phyloP scores from a whole-genome alignment of 2,888 invertebrate species.

The Ornithoptera alexandrae region DNA sequence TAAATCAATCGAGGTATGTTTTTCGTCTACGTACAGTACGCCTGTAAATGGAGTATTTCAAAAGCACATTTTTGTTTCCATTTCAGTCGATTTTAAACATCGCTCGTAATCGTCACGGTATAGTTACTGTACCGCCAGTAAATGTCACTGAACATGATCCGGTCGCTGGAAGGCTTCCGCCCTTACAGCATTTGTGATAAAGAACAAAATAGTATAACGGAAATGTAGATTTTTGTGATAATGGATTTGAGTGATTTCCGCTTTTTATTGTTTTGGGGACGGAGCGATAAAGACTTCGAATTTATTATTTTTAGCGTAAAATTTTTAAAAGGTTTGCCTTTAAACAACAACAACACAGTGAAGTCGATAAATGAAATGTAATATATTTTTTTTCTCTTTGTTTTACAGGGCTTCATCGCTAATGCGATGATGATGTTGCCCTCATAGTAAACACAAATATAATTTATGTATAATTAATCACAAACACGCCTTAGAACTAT shows the following conservation, averaged over 20 bases:
- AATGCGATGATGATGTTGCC: no score
- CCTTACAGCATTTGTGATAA: not conserved
- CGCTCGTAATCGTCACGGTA: not conserved
- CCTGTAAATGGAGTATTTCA: no score
- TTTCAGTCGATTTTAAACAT: conserved; percentile 1
- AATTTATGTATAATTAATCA: no score
- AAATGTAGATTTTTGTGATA: not conserved
- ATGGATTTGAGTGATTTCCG: conserved; percentile 14
- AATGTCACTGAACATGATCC: not conserved
- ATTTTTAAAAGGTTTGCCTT: not conserved
- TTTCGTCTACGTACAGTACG: no score
- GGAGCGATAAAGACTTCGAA: conserved; percentile 13
- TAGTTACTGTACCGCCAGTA: conserved; percentile 1
- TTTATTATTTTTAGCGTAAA: not conserved
- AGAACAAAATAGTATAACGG: conserved; percentile 5
- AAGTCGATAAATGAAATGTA: not conserved
- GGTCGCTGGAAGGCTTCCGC: not conserved
- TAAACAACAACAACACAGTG: not conserved
- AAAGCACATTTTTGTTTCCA: no score
- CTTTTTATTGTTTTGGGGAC: conserved; percentile 9
- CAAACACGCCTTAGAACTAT: no score
- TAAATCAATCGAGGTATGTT: no score
- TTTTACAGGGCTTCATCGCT: no score
- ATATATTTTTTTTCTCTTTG: no score
- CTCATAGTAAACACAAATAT: no score